Conservation (phyloP, 2,888 invertebrate species). For the Spodoptera littoralis region DNA sequence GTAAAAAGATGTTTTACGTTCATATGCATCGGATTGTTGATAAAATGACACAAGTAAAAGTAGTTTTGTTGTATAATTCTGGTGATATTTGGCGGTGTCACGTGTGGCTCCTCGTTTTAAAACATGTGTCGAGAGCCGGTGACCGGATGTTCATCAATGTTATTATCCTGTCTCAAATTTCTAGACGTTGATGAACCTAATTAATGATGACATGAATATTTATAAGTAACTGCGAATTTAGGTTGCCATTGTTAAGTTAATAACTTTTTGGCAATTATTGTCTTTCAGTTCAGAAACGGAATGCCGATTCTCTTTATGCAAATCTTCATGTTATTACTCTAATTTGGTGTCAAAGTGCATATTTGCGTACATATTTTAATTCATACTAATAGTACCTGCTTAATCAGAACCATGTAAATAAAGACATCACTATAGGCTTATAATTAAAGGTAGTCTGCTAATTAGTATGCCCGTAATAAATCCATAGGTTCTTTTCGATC, state of each 20-base stretch:
- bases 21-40: no score
- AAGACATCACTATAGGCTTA: not conserved
- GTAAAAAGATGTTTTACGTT: no score
- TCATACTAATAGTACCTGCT: no score
- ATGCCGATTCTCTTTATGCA: no score
- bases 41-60: slow-evolving; percentile 6
- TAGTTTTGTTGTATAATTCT: slow-evolving; percentile 1
- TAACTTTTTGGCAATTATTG: no score
- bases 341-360: no score
- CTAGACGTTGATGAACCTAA: slow-evolving; percentile 18
- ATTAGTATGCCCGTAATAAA: slow-evolving; percentile 35
- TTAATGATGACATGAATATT: slow-evolving; percentile 17
- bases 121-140: slow-evolving; percentile 32
- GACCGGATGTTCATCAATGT: slow-evolving; percentile 50
- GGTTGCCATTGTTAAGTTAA: no score
- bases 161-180: slow-evolving; percentile 37
- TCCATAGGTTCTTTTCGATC: slow-evolving; percentile 30
- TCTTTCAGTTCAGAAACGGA: no score
- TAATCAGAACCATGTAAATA: not conserved
- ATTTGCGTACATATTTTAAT: no score
- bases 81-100: slow-evolving; percentile 34
- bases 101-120: slow-evolving; percentile 26
- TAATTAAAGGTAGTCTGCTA: slow-evolving; percentile 12
- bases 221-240: not conserved
- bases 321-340: no score